Evolutionary conservation across 1,140 invertebrate genomes (phyloP).

Genomic region (Charaxes varanes): DNA sequence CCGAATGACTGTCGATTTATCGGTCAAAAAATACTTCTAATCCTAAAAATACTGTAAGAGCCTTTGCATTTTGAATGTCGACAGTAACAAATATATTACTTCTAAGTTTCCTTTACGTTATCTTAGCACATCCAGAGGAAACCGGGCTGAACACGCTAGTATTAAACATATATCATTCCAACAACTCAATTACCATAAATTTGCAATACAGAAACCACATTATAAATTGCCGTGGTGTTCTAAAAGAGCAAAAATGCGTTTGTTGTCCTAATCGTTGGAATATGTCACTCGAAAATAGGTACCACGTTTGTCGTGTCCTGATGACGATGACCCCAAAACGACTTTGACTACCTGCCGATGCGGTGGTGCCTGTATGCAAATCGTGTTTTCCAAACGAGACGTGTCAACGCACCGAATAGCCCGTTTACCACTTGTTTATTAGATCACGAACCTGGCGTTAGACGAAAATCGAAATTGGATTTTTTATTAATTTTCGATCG

Average conservation of each 20-base stretch:
- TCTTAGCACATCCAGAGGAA: no score
- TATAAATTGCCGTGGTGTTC: slow-evolving; percentile 1
- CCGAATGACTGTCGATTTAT: no score
- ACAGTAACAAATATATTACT: no score
- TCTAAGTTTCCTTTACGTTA: no score
- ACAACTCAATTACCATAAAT: slow-evolving; percentile 4
- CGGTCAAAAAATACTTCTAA: no score
- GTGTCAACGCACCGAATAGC: slow-evolving; percentile 51
- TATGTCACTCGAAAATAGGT: slow-evolving; percentile 52
- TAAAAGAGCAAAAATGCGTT: slow-evolving; percentile 7
- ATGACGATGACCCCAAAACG: slow-evolving; percentile 56
- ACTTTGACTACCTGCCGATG: slow-evolving; percentile 48
- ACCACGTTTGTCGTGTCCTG: slow-evolving; percentile 43
- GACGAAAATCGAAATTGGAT: slow-evolving; percentile 16
- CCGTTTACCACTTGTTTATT: slow-evolving; percentile 24
- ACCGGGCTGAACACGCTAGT: no score
- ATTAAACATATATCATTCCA: slow-evolving; percentile 4
- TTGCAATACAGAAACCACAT: slow-evolving; percentile 3
- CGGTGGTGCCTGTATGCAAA: slow-evolving; percentile 62
- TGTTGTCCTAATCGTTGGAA: slow-evolving; percentile 41
- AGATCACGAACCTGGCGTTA: slow-evolving; percentile 16
- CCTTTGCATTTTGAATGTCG: no score
- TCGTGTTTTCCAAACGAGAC: slow-evolving; percentile 46
- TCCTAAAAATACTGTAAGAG: no score
- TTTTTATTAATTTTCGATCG: no score